A percentile compares a stretch with the other conserved stretches of the same genome.
These are phyloP conservation scores for Aphelenchoides fujianensis DNA, from an alignment of 1,140 invertebrate genomes.

Conservation along the genomic window DNA sequence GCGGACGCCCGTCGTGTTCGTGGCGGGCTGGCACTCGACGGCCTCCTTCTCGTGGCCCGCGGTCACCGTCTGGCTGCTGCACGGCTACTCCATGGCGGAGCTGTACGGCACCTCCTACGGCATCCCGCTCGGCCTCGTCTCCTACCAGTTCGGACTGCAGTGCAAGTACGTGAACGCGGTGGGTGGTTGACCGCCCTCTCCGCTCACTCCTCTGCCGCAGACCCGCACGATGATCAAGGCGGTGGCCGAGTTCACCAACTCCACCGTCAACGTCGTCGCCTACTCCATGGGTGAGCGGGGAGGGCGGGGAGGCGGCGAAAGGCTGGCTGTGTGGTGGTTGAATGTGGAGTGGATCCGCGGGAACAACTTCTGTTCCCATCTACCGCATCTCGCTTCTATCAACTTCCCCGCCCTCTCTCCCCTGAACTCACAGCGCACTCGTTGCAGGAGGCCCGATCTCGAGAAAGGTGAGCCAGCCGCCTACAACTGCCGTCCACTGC, in stretches of 20 bases:
- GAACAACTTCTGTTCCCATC: too few relatives aligned
- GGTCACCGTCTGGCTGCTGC: slow-evolving; percentile 15
- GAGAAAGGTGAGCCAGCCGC: not conserved
- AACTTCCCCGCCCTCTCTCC: too few relatives aligned
- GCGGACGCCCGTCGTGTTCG: slow-evolving; percentile 34
- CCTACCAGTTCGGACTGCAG: slow-evolving; percentile 26
- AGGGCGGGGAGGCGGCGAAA: too few relatives aligned
- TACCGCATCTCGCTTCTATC: too few relatives aligned
- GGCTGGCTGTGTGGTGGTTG: too few relatives aligned
- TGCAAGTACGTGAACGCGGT: not conserved
- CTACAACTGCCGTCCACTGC: not conserved
- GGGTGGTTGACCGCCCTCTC: not conserved
- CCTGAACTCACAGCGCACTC: too few relatives aligned
- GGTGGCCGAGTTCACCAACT: slow-evolving; percentile 36
- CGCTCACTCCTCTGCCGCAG: slow-evolving; percentile 4
- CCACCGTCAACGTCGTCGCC: slow-evolving; percentile 34
- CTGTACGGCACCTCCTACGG: slow-evolving; percentile 44
- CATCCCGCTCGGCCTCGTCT: slow-evolving; percentile 31
- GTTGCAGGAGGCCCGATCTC: not conserved
- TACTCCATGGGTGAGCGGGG: slow-evolving; percentile 46
- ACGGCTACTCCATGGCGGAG: slow-evolving; percentile 28
- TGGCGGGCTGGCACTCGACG: slow-evolving; percentile 18
- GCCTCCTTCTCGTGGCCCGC: slow-evolving; percentile 15
- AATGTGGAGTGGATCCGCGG: too few relatives aligned
- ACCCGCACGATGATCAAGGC: slow-evolving; percentile 25